Evolutionary conservation across 2,113 vertebrate species (phyloP).

Genomic region (Hemiscyllium ocellatum): DNA sequence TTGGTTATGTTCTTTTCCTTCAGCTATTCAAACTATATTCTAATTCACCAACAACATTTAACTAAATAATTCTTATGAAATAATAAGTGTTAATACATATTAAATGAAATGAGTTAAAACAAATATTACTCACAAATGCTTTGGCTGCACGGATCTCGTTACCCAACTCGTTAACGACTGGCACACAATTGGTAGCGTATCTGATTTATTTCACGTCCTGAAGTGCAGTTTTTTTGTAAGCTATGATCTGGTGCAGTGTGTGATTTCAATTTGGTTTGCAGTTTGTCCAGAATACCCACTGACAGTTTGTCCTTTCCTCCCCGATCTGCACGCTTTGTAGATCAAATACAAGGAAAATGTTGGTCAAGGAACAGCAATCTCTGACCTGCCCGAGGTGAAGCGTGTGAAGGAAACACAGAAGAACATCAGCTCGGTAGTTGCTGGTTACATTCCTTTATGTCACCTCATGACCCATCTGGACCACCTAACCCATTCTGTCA

Average conservation of each 20-base stretch:
- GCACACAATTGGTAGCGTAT: not conserved
- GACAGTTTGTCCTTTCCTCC: conserved; percentile 41
- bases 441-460: not conserved
- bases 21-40: not conserved
- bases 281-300: conserved; percentile 33
- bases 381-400: conserved; percentile 93
- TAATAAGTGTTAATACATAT: not conserved
- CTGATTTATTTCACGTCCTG: not conserved
- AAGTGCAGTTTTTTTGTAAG: not conserved
- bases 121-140: not conserved
- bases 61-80: not conserved
- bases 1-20: not conserved
- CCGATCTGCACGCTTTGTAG: conserved; percentile 23
- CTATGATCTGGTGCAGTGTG: not conserved
- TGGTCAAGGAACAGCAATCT: conserved; percentile 78
- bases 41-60: not conserved
- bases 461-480: not conserved
- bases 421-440: conserved; percentile 68
- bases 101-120: not conserved
- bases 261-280: not conserved
- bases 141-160: not conserved
- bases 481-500: conserved; percentile 1
- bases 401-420: conserved; percentile 90
- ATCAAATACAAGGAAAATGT: conserved; percentile 75
- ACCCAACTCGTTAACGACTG: not conserved